These are phyloP conservation scores for Andinoacara biseriatus DNA, from an alignment of 2,113 vertebrate species.

Conservation along the genomic window DNA sequence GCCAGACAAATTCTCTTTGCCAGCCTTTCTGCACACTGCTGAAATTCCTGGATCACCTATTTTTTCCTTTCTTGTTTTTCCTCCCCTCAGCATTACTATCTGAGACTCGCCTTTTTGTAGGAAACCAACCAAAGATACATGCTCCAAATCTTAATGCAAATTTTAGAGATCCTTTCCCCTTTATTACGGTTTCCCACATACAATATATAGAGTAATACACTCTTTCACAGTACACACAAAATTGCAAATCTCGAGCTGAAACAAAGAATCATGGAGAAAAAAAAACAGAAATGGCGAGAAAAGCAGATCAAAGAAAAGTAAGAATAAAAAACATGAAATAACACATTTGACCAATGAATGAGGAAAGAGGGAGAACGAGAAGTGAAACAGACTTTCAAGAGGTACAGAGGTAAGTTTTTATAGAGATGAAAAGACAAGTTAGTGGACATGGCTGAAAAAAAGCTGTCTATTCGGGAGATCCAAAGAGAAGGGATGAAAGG, in stretches of 20 bases:
- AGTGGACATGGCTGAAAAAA: too few relatives aligned
- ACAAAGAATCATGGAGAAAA: slow-evolving; percentile 10
- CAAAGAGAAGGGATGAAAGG: not conserved
- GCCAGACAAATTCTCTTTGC: not conserved
- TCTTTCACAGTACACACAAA: too few relatives aligned
- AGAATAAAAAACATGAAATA: slow-evolving; percentile 34
- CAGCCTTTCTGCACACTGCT: not conserved
- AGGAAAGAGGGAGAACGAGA: not conserved
- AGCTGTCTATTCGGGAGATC: too few relatives aligned
- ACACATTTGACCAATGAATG: not conserved
- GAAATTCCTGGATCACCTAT: not conserved
- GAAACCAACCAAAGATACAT: too few relatives aligned
- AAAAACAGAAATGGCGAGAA: slow-evolving; percentile 21
- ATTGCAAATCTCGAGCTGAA: not conserved
- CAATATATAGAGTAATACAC: too few relatives aligned
- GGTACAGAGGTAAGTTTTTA: too few relatives aligned
- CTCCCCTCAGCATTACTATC: not conserved
- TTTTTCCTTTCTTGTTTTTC: not conserved
- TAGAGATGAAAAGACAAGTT: too few relatives aligned
- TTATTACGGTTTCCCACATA: too few relatives aligned
- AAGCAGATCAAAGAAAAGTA: slow-evolving; percentile 41
- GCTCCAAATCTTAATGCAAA: too few relatives aligned
- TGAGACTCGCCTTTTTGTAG: too few relatives aligned
- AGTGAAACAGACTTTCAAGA: not conserved
- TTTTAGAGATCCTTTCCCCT: too few relatives aligned